Conservation (phyloP, 2,797 vertebrate genomes). For the Ispidina picta region DNA sequence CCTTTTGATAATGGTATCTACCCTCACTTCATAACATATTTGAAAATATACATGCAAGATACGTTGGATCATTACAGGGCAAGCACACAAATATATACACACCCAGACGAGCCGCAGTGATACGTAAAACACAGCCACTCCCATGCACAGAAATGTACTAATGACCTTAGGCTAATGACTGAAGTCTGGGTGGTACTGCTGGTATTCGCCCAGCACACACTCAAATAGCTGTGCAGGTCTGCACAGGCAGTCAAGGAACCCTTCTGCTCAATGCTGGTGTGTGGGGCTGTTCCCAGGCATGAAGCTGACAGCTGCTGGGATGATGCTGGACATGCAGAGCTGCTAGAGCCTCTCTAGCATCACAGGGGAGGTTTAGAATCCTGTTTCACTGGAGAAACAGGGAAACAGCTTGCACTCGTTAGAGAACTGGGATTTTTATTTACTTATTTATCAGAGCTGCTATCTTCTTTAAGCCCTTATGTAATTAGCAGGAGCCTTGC, state of each 20-base stretch:
- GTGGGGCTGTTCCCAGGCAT: background rate
- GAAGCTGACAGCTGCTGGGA: background rate
- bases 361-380: background rate
- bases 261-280: background rate
- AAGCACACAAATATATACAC: background rate
- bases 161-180: conserved; percentile 39
- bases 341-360: background rate
- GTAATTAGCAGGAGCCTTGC: background rate
- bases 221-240: conserved; percentile 16
- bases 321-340: background rate
- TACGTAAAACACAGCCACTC: conserved; percentile 28
- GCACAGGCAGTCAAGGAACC: background rate
- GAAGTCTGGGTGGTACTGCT: conserved; percentile 29
- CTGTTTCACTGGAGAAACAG: background rate
- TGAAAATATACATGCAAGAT: background rate
- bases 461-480: background rate
- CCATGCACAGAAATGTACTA: conserved; percentile 27
- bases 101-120: background rate
- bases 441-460: background rate
- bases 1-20: background rate
- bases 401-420: background rate
- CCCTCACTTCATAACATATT: background rate
- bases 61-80: background rate
- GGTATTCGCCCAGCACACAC: background rate
- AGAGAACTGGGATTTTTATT: background rate